Evolutionary conservation across 2,113 vertebrate genomes (phyloP).

Genomic region (Vidua macroura): DNA sequence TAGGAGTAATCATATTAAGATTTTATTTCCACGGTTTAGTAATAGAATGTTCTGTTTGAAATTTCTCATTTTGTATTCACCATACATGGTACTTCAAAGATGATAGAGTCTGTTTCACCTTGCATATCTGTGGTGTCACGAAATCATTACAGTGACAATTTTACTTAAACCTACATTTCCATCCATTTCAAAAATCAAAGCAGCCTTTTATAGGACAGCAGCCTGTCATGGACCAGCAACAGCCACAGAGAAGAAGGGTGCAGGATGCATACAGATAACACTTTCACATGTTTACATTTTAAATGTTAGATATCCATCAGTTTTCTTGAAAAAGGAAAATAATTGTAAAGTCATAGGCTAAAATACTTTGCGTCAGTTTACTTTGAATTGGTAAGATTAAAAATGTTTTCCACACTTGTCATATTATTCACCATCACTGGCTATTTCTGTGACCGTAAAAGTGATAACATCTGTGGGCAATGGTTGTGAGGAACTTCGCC

Average conservation of each 20-base stretch:
- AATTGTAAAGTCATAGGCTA: background rate
- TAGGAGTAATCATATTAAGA: background rate
- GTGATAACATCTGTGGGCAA: background rate
- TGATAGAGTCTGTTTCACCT: background rate
- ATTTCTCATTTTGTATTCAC: background rate
- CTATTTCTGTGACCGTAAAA: background rate
- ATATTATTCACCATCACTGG: background rate
- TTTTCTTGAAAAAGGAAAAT: background rate
- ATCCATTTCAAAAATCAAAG: background rate
- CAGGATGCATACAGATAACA: background rate
- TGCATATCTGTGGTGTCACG: background rate
- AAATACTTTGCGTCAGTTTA: background rate
- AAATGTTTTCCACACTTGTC: background rate
- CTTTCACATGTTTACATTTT: background rate
- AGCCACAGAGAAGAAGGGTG: background rate
- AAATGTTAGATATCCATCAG: background rate
- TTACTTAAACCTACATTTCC: background rate
- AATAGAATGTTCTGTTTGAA: background rate
- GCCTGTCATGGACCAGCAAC: background rate
- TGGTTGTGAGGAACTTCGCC: accelerated
- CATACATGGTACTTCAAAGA: background rate
- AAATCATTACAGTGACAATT: background rate
- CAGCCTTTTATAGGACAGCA: background rate
- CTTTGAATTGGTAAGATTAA: background rate
- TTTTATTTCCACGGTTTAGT: background rate